Conservation (phyloP, 2,888 invertebrate species). For the Apoderus coryli region DNA sequence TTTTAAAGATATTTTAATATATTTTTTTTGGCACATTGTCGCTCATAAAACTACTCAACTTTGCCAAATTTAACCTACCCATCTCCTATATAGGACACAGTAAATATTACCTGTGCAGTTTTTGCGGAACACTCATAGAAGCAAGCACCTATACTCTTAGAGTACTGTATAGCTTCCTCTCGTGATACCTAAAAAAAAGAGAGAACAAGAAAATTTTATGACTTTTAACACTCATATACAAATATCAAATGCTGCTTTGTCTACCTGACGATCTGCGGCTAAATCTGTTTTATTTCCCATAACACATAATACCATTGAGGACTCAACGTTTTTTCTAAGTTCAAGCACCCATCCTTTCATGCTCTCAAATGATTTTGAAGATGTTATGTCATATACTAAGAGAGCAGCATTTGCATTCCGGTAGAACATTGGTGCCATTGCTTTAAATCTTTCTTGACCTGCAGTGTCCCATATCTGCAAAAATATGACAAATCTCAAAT, state of each 20-base stretch:
- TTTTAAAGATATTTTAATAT: no score
- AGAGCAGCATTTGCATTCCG: constrained; percentile 82
- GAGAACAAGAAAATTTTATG: neutral
- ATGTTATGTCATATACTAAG: constrained; percentile 74
- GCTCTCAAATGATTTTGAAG: constrained; percentile 54
- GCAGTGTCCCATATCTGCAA: constrained; percentile 78
- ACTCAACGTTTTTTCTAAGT: constrained; percentile 60
- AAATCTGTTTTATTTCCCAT: constrained; percentile 82
- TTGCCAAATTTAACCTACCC: no score
- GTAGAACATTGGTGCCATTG: constrained; percentile 93
- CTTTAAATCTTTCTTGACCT: constrained; percentile 74
- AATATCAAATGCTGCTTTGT: no score
- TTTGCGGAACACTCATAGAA: constrained; percentile 79
- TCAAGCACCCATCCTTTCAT: constrained; percentile 81
- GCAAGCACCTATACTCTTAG: constrained; percentile 63
- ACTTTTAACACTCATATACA: no score
- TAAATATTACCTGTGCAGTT: no score
- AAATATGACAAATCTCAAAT: neutral
- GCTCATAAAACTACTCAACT: no score
- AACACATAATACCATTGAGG: constrained; percentile 61
- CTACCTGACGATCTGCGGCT: constrained; percentile 43
- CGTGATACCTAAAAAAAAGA: constrained; percentile 30
- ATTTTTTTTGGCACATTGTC: no score
- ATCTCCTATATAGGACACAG: no score
- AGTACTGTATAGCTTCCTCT: constrained; percentile 61